Evolutionary conservation across 2,888 invertebrate species (phyloP), one percentile per base, ranked within the genome.

Genomic region (Hemithea aestivaria): DNA sequence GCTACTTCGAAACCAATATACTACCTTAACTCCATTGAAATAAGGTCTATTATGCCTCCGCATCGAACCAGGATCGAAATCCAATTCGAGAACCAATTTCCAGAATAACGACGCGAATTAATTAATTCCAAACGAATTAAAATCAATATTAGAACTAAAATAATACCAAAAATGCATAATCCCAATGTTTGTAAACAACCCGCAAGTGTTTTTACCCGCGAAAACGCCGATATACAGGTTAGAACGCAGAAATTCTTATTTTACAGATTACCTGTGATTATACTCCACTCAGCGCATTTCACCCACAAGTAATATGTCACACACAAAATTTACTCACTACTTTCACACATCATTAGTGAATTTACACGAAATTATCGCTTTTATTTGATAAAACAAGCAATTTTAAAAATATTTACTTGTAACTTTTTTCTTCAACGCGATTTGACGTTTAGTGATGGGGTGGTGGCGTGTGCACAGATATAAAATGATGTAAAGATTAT

Each of bases 31-130:
- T 0, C 38, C 0, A 31, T 1, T 0, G 0, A 0, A n/a, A 48
- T 73, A 80, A 62, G 59, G 63, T 54, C 45, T 35, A 73, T 45
- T 63, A 60, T 75, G 35, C 55, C 50, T 53, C 56, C 59, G 42
- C 50, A 53, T 39, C 37, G 38, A 36, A 40, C 21, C 41, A 40
- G 35, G 35, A 43, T 45, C 61, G 52, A 61, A 61, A 48, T 51
- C 48, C 51, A 55, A 44, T 23, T 36, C 20, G 40, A 58, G 59
- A 73, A 56, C 52, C 64, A 51, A 72, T 68, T 63, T 65, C 40
- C 63, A 72, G 81, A 83, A 78, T 83, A 81, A 50, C 53, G 51
- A 62, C 53, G 51, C 41, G 10, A 34, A 53, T 65, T 76, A 73
- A 73, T 71, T 66, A 68, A 62, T 64, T 55, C 56, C 48, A 42